Evolutionary conservation across 2,888 invertebrate species (phyloP), one percentile per base, ranked within the genome.

Genomic region (Erebia palarica): DNA sequence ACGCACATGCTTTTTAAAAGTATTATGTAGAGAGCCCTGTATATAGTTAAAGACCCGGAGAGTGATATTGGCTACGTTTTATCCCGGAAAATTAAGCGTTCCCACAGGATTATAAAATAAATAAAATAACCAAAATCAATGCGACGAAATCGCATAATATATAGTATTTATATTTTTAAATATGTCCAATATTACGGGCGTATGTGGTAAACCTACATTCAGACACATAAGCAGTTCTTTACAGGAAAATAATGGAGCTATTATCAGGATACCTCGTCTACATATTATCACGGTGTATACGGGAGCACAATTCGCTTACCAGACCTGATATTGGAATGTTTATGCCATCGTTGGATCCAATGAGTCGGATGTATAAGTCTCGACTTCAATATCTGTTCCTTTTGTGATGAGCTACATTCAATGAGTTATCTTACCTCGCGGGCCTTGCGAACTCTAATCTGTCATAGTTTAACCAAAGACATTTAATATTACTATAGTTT

Each of bases 181-280:
- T 1, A 21, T 21, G 21, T 21, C 21, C 21, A 21, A 27, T 27
- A 16, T 8, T 3, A 2, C 5, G 27, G 14, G 5, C 2, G n/a
- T 10, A 53, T 18, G n/a, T 66, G 57, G 57, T 58, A 4, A 66
- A 14, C 57, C 57, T 68, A 64, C 65, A 65, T 36, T 44, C 67
- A 68, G 69, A 67, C 47, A 71, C 36, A 51, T 72, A 51, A 68
- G 60, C 67, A 74, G 72, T 74, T 72, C 72, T 72, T 74, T 74
- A 63, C 70, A 72, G 72, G 74, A 60, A 75, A 75, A 75, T 75
- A 74, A 74, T 75, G 75, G 64, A 21, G 72, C 72, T 67, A 69
- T 75, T 75, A 75, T 74, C 72, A 66, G 66, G 13, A 18, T 66
- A 66, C 66, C 66, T 66, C 66, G 21, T 66, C 66, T 66, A 66